Evolutionary conservation across 2,888 invertebrate genomes (phyloP), one percentile per base, ranked within the genome.

Genomic region (Drosophila melanosoma): DNA sequence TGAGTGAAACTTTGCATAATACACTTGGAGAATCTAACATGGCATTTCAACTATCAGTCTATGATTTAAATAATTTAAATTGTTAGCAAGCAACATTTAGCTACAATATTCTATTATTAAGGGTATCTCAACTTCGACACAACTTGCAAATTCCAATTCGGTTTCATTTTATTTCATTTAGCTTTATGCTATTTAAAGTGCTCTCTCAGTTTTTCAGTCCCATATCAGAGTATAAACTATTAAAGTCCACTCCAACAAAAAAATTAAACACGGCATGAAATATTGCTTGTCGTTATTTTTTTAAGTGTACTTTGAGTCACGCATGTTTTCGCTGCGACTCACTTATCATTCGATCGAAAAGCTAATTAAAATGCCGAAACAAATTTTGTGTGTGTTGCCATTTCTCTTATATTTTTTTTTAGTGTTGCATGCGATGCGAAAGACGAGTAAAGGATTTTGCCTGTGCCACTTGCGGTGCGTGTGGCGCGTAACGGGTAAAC

Each of bases 131-230:
- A 38, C 4, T 12, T 8, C 32, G 23, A 20, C 11, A 6, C 38
- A 29, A 7, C 15, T 6, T 4, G 4, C 26, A 7, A 5, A 12
- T 40, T 2, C 5, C 5, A 3, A 3, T 23, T 15, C 7, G n/a
- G 0, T 23, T 35, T 40, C 10, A 40, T 59, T 65, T 67, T 72
- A 70, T 79, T 69, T 20, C 20, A 15, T 15, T 76, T 79, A 60
- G 64, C 75, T 82, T 85, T 83, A 85, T 82, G 83, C 65, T 68
- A 75, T 72, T 83, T 89, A 82, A 85, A 87, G 89, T 87, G 86
- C 88, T 74, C 82, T 59, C 66, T 65, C 82, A 78, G 81, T 86
- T 86, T 74, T 56, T 71, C 72, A 58, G 57, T 23, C 33, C 63
- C 76, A 70, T 71, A 70, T 70, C 84, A 62, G 66, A 74, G 60